Base-by-base conservation (phyloP, 2,797 vertebrate species). In the Oreochromis grahami region DNA sequence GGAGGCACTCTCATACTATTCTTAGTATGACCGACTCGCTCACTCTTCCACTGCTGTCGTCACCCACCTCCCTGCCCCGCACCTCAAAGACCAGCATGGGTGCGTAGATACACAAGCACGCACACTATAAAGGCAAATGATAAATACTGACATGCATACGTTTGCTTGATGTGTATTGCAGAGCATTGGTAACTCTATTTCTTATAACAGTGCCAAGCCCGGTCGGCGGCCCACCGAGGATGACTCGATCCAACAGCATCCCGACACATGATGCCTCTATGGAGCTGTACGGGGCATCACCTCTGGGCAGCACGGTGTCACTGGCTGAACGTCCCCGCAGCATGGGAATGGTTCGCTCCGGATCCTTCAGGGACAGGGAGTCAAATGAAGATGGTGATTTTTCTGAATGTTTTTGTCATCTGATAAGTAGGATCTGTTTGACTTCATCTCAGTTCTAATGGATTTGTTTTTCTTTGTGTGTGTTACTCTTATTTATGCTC, bases 171-270 rank as follows among this genome's bases (percentile, higher is more conserved):
- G 5, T 15, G 24, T 74, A 77, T 3, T 21, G 3, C 17, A n/a
- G 43, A 50, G 24, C 17, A 15, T 19, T 26, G 11, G 13, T 76
- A 56, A 76, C 26, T 21, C 1, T 74, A 26, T 2, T 87, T 89
- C 87, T 92, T 92, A 84, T 86, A 95, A 94, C 94, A 97, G 91
- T 93, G 36, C 91, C 95, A 45, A 95, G 95, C 43, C 98, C 98
- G 87, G 96, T 96, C 3, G 85, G 96, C 15, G 80, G 97, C 87
- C 91, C 97, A 85, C 97, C 98, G 0, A 97, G 97, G 91, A 99
- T 99, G 97, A 98, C 97, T 87, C 97, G 98, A 78, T 99, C 98
- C 94, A 99, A 98, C 97, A 99, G 98, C 96, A 99, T 99, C 94
- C 98, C 98, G 43, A 96, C 98, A 77, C 98, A 98, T 3, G 98